Evolutionary conservation across 2,113 vertebrate genomes (phyloP).

Genomic region (Muscicapa adusta): DNA sequence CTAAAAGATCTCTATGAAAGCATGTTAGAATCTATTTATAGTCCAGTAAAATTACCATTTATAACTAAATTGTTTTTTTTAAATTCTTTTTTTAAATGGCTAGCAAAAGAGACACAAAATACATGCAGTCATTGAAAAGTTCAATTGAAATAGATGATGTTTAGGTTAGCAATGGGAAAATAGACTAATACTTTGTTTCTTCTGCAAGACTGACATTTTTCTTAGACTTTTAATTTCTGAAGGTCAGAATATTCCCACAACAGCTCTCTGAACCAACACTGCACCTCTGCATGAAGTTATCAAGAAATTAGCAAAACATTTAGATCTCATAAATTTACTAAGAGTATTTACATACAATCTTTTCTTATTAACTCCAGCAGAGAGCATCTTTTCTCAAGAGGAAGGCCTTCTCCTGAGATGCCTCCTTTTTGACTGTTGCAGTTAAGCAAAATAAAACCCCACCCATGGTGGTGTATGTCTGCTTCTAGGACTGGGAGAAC

Average conservation of each 20-base stretch:
- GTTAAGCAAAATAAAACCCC: not conserved
- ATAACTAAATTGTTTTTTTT: not conserved
- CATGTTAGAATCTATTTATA: not conserved
- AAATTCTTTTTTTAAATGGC: not conserved
- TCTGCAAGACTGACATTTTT: not conserved
- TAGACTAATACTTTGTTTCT: not conserved
- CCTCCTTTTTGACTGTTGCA: not conserved
- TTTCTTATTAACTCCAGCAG: not conserved
- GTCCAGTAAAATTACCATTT: not conserved
- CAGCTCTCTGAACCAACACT: not conserved
- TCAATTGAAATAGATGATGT: not conserved
- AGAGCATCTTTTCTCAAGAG: not conserved
- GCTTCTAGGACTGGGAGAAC: not conserved
- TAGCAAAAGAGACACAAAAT: not conserved
- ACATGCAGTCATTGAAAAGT: not conserved
- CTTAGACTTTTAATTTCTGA: not conserved
- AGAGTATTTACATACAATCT: not conserved
- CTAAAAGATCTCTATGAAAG: slow-evolving; percentile 76
- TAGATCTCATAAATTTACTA: not conserved
- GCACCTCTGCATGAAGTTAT: not conserved
- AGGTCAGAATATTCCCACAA: not conserved
- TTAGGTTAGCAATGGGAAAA: not conserved
- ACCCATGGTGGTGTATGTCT: not conserved
- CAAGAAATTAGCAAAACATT: not conserved
- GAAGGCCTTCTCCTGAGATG: not conserved